Evolutionary conservation across 2,797 vertebrate species (phyloP).

Genomic region (Dryobates pubescens): DNA sequence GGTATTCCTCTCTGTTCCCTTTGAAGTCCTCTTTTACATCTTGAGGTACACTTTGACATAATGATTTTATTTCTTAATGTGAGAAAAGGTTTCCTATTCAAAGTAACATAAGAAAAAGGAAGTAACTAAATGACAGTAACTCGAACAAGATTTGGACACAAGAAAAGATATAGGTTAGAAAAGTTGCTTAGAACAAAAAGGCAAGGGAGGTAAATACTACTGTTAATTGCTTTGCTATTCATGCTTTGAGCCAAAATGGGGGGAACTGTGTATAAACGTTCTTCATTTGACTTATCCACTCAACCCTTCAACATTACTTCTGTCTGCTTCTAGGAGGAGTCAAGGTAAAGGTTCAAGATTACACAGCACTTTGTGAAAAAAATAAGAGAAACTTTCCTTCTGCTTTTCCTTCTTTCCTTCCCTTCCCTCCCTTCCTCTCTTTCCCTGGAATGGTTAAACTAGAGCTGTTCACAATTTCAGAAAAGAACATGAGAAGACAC

Average conservation of each 20-base stretch:
- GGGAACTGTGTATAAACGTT: background rate
- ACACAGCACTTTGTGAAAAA: background rate
- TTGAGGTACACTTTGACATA: background rate
- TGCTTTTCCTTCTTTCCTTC: background rate
- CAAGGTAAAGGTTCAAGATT: background rate
- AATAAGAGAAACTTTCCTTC: background rate
- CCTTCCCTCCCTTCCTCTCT: too few relatives aligned
- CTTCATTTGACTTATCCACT: background rate
- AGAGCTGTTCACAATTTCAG: background rate
- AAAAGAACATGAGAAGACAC: background rate
- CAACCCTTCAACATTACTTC: background rate
- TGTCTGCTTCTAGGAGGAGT: background rate
- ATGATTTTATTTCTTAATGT: background rate
- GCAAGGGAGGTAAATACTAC: background rate
- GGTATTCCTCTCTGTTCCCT: background rate
- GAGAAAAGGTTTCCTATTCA: background rate
- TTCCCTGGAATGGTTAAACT: background rate
- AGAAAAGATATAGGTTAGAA: background rate
- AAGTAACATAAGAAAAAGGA: background rate
- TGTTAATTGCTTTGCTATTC: background rate
- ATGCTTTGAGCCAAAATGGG: background rate
- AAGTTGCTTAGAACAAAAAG: background rate
- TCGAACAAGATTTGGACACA: background rate
- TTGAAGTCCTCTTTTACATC: background rate
- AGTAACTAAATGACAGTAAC: background rate